Base-by-base conservation (phyloP, 2,797 vertebrate genomes). In the Cetoscarus ocellatus region DNA sequence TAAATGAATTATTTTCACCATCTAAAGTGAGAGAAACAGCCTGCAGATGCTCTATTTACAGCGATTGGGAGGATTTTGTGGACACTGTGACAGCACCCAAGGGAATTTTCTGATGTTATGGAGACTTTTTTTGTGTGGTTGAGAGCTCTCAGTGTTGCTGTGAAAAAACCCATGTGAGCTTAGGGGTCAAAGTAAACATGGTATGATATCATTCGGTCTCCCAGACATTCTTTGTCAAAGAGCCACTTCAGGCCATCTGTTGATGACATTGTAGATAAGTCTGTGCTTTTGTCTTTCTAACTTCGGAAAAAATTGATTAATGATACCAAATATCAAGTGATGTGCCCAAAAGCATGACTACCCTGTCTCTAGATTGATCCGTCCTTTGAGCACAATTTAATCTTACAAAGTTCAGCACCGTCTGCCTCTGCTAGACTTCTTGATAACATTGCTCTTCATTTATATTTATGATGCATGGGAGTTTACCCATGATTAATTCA, bases 101-200 rank as follows among this genome's bases (percentile, higher is more conserved):
- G 60, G 71, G 70, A 70, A 67, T 86, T 61, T 79, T 88, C 72
- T 55, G 3, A 13, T 62, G 70, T 83, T 65, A 78, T 64, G 56
- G 68, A 81, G 75, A 52, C 58, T 42, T 70, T 64, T 68, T 78
- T 49, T 49, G n/a, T 67, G 67, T 61, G 66, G 51, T 73, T 83
- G 64, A 77, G 66, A 87, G 70, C 70, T 70, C 40, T 63, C 34
- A 61, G 55, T 59, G 61, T 73, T 77, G 74, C 68, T 76, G 61
- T 75, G 74, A 81, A 88, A 69, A 82, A 85, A 74, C 43, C 66
- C 61, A 67, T 84, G 86, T 86, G 48, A 66, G 69, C 71, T 77
- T 70, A 56, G 70, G 86, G 74, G 76, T 80, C 40, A 51, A 84
- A 77, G 69, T 86, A 86, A 89, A 90, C 75, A 88, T 82, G 67